Conservation (phyloP, 2,797 vertebrate genomes). For the Halcyon leucocephala region DNA sequence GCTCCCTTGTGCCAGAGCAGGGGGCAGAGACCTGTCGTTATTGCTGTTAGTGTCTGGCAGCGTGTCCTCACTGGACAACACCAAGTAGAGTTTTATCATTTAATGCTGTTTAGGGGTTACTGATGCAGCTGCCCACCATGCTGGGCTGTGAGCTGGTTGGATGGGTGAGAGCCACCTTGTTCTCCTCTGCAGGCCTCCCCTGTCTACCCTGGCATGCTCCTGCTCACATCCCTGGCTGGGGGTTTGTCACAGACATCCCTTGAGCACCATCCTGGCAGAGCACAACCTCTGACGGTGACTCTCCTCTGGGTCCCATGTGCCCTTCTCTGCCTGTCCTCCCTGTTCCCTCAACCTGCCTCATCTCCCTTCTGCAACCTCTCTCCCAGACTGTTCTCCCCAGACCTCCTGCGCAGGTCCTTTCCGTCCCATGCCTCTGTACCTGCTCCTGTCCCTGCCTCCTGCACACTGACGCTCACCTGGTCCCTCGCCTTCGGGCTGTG, state of each 20-base stretch:
- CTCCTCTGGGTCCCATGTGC: neutral
- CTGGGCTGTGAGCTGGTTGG: neutral
- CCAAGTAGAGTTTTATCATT: neutral
- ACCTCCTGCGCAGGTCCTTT: fast-evolving
- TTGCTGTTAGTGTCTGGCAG: neutral
- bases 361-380: neutral
- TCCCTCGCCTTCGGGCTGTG: neutral
- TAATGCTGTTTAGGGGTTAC: neutral
- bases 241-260: neutral
- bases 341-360: neutral
- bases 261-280: neutral
- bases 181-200: neutral
- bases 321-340: neutral
- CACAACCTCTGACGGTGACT: neutral
- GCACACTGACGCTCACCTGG: neutral
- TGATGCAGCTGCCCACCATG: neutral
- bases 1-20: neutral
- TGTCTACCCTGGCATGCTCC: neutral
- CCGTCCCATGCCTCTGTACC: neutral
- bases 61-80: neutral
- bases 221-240: neutral
- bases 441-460: neutral
- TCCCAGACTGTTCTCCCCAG: neutral
- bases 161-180: neutral
- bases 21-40: neutral